phyloP scores from a whole-genome alignment of 1,140 invertebrate species.

The Bombus waltoni region DNA sequence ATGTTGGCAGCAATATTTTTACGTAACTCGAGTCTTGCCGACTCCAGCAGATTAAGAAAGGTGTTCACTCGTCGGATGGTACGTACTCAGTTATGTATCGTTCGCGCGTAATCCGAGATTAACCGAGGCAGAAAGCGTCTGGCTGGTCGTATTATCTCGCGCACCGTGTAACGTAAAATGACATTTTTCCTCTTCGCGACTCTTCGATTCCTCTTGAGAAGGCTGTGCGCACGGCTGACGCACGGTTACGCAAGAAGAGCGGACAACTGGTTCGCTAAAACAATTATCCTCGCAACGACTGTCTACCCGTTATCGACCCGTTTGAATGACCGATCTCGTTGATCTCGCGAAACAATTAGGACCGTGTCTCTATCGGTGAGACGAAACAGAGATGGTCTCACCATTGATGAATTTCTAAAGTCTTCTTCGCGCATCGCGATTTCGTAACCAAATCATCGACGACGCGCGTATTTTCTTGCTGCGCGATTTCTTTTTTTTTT shows the following conservation, averaged over 20 bases:
- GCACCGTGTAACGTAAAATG: neutral
- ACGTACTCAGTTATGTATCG: neutral
- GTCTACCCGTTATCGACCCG: neutral
- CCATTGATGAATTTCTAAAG: too few relatives aligned
- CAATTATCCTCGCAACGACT: neutral
- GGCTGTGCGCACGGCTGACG: neutral
- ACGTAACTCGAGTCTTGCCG: neutral
- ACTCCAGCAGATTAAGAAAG: neutral
- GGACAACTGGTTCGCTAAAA: neutral
- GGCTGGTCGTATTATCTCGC: neutral
- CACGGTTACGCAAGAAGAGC: neutral
- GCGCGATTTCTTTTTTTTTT: slow-evolving; percentile 4
- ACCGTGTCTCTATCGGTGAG: neutral
- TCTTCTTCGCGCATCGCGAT: neutral
- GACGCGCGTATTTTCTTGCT: neutral
- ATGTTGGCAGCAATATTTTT: neutral
- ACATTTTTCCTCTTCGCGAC: neutral
- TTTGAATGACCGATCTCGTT: neutral
- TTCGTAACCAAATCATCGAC: slow-evolving; percentile 10
- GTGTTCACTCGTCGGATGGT: neutral
- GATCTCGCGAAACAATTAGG: neutral
- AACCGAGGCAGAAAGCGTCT: neutral
- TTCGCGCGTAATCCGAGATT: neutral
- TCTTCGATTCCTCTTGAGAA: neutral
- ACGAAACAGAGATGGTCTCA: too few relatives aligned